Evolutionary conservation across 1,140 invertebrate species (phyloP).

Genomic region (Andricus grossulariae): DNA sequence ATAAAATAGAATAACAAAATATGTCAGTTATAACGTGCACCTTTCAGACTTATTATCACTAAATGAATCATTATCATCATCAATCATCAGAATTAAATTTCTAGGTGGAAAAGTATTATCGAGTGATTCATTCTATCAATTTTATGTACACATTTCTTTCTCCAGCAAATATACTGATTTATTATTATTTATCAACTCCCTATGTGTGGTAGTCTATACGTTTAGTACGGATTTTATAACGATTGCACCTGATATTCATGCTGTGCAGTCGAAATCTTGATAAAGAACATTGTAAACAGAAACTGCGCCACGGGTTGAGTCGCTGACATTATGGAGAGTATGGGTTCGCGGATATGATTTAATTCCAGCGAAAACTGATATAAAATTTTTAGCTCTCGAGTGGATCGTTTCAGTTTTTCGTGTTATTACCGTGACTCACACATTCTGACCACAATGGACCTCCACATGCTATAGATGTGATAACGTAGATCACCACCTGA

Average conservation of each 20-base stretch:
- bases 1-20: constrained; percentile 25
- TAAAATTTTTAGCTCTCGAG: not conserved
- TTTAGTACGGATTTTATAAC: not conserved
- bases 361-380: not conserved
- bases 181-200: not conserved
- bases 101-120: constrained; percentile 5
- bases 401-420: not conserved
- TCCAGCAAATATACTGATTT: not conserved
- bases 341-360: not conserved
- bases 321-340: not conserved
- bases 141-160: not conserved
- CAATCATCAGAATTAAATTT: not conserved
- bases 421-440: constrained; percentile 63
- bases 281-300: not conserved
- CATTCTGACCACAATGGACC: constrained; percentile 88
- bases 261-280: not conserved
- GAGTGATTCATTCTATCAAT: not conserved
- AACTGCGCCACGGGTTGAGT: not conserved
- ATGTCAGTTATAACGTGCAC: not conserved
- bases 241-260: not conserved
- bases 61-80: not conserved
- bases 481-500: constrained; percentile 87
- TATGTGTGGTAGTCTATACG: not conserved
- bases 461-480: constrained; percentile 91
- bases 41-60: constrained; percentile 24